Conservation (phyloP, 2,888 invertebrate genomes). For the Spilosoma lubricipeda region DNA sequence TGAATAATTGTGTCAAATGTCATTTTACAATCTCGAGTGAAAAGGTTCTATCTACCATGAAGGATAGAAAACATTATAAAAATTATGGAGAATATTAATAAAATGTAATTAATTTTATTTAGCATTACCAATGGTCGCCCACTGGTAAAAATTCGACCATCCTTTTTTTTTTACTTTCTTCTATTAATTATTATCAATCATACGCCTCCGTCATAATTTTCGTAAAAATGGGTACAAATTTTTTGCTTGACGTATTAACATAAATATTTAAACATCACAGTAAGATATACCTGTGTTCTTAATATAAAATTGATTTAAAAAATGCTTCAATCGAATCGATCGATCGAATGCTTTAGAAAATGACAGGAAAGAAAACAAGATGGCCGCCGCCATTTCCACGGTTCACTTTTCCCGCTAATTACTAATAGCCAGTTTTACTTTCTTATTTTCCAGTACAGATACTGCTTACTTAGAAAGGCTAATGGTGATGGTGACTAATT, state of each 20-base stretch:
- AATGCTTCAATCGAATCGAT: too few species aligned
- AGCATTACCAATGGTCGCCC: too few species aligned
- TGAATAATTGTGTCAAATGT: not conserved
- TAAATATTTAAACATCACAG: too few species aligned
- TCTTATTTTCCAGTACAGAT: slow-evolving; percentile 62
- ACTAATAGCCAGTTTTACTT: slow-evolving; percentile 72
- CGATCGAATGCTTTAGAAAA: slow-evolving; percentile 37
- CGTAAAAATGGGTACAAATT: too few species aligned
- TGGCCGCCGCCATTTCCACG: slow-evolving; percentile 59
- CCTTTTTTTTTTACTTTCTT: too few species aligned
- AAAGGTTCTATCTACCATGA: not conserved
- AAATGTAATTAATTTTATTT: too few species aligned
- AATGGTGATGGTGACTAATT: slow-evolving; percentile 34
- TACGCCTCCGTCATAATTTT: too few species aligned
- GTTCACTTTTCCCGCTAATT: slow-evolving; percentile 74
- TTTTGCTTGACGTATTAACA: too few species aligned
- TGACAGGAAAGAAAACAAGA: slow-evolving; percentile 74
- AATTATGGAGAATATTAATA: too few species aligned
- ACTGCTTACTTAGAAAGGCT: slow-evolving; percentile 48
- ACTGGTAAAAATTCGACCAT: too few species aligned
- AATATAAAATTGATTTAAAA: slow-evolving; percentile 10
- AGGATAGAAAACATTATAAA: slow-evolving; percentile 4
- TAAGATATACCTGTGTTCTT: slow-evolving; percentile 10
- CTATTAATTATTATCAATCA: too few species aligned
- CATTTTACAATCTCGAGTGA: not conserved